These are phyloP conservation scores for Euwallacea similis DNA, from an alignment of 1,140 invertebrate genomes.

Conservation along the genomic window DNA sequence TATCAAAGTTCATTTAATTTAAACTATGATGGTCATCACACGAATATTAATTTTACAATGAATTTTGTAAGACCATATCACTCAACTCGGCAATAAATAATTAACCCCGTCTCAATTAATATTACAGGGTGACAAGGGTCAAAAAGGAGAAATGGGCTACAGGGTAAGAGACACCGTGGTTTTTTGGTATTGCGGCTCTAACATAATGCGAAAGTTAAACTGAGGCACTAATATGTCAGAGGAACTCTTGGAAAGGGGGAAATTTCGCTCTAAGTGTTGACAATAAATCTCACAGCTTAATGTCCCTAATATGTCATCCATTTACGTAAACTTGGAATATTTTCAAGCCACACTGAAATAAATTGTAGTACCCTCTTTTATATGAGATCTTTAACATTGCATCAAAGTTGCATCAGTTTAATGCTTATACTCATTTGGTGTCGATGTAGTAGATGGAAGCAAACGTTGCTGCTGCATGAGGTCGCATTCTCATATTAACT, in stretches of 20 bases:
- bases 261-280: slow-evolving; percentile 18
- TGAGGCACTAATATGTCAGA: slow-evolving; percentile 22
- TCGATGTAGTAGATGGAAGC: too few relatives aligned
- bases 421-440: too few relatives aligned
- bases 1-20: not conserved
- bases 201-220: slow-evolving; percentile 28
- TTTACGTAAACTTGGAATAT: too few relatives aligned
- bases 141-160: slow-evolving; percentile 67
- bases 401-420: too few relatives aligned
- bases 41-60: slow-evolving; percentile 6
- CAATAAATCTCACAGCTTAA: slow-evolving; percentile 9
- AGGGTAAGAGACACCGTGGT: slow-evolving; percentile 62
- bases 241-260: slow-evolving; percentile 22
- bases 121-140: slow-evolving; percentile 69
- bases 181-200: slow-evolving; percentile 32
- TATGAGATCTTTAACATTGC: too few relatives aligned
- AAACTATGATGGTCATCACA: not conserved
- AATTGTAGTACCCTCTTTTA: too few relatives aligned
- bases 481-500: slow-evolving; percentile 14
- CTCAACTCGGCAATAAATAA: slow-evolving; percentile 7
- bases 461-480: slow-evolving; percentile 9
- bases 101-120: slow-evolving; percentile 39
- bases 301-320: too few relatives aligned
- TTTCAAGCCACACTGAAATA: too few relatives aligned
- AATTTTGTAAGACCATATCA: slow-evolving; percentile 4